phyloP scores from a whole-genome alignment of 2,888 invertebrate species.

The Epistrophe eligans region DNA sequence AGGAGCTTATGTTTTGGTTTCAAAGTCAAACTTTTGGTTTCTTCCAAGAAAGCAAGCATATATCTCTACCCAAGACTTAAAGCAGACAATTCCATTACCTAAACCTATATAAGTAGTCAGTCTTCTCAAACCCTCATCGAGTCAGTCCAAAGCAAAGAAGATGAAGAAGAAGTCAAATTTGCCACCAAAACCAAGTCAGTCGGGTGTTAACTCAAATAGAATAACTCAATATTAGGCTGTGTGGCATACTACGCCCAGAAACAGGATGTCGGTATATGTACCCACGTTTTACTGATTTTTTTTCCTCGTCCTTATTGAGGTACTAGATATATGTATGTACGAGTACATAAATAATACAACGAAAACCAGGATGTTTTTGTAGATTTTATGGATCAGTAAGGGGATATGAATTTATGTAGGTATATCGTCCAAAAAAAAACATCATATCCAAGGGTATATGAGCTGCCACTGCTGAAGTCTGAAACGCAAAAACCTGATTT shows the following conservation, averaged over 20 bases:
- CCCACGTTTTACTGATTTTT: background rate
- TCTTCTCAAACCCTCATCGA: slow-evolving; percentile 43
- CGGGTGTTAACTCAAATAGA: slow-evolving; percentile 77
- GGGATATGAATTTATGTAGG: slow-evolving; percentile 63
- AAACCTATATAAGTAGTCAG: background rate
- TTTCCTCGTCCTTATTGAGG: slow-evolving; percentile 23
- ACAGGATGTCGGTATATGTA: slow-evolving; percentile 35
- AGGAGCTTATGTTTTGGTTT: slow-evolving; percentile 73
- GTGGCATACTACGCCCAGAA: slow-evolving; percentile 72
- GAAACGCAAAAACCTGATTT: slow-evolving; percentile 67
- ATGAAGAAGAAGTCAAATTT: slow-evolving; percentile 55
- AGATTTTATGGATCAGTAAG: slow-evolving; percentile 65
- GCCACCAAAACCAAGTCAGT: slow-evolving; percentile 79
- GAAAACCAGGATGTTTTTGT: slow-evolving; percentile 15
- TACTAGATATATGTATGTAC: background rate
- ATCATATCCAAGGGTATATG: slow-evolving; percentile 5
- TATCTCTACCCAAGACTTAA: slow-evolving; percentile 48
- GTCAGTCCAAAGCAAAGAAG: background rate
- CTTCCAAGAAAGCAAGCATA: slow-evolving; percentile 37
- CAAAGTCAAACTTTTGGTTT: slow-evolving; percentile 71
- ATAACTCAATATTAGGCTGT: slow-evolving; percentile 74
- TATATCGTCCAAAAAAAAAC: slow-evolving; percentile 66
- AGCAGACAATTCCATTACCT: slow-evolving; percentile 65
- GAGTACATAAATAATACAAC: slow-evolving; percentile 3
- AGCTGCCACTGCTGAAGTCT: slow-evolving; percentile 41